Evolutionary conservation across 2,113 vertebrate species (phyloP).

Genomic region (Atrichornis clamosus): DNA sequence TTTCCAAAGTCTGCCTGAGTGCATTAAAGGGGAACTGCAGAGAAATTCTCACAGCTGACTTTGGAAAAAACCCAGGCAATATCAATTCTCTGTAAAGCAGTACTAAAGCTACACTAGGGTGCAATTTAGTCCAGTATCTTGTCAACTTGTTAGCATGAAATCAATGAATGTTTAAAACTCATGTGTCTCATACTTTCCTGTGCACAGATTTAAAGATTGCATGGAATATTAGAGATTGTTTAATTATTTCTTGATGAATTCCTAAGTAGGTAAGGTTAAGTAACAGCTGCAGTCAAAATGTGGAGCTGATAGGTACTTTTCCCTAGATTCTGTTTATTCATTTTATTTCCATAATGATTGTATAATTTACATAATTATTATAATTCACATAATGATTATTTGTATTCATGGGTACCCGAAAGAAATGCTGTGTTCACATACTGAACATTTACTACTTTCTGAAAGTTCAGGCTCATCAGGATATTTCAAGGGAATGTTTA

Average conservation of each 20-base stretch:
- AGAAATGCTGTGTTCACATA: neutral
- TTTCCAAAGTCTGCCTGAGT: neutral
- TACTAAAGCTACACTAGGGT: neutral
- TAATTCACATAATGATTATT: neutral
- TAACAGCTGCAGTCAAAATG: neutral
- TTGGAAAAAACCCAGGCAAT: neutral
- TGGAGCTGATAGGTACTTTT: neutral
- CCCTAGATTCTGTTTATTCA: neutral
- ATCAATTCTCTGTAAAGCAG: neutral
- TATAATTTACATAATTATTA: neutral
- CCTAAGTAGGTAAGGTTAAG: neutral
- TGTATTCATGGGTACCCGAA: neutral
- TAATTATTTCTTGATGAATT: constrained; percentile 4
- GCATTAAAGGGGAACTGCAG: neutral
- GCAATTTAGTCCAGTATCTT: neutral
- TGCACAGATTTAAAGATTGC: neutral
- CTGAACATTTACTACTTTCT: neutral
- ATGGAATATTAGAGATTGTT: neutral
- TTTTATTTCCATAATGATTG: neutral
- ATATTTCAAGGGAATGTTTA: neutral
- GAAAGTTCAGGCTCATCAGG: neutral
- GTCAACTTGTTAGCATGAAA: neutral
- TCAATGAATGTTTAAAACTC: neutral
- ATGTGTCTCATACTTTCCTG: neutral
- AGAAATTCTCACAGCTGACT: neutral